These are phyloP conservation scores for Siderastrea radians DNA, from an alignment of 92 coral and sea anemone genomes.

Conservation along the genomic window DNA sequence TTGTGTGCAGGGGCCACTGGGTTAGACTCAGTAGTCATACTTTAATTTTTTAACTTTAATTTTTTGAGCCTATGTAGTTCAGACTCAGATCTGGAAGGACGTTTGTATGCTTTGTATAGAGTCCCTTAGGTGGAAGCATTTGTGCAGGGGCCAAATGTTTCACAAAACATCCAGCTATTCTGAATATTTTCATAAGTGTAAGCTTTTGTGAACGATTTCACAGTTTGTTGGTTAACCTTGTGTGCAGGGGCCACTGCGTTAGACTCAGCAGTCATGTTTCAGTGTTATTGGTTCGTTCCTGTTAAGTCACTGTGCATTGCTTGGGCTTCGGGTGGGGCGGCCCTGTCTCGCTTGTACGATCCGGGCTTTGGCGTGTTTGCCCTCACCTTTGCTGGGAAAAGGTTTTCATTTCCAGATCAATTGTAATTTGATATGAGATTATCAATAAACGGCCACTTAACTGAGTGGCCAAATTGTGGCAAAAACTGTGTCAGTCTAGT, in stretches of 20 bases:
- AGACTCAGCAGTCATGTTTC: neutral
- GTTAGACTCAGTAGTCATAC: neutral
- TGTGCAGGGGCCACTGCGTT: neutral
- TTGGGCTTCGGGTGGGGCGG: neutral
- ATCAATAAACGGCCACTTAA: too few species aligned
- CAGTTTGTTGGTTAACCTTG: neutral
- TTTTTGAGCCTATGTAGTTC: too few species aligned
- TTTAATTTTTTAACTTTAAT: too few species aligned
- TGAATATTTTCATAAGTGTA: too few species aligned
- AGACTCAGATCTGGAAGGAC: too few species aligned
- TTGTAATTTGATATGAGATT: too few species aligned
- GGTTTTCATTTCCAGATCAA: too few species aligned
- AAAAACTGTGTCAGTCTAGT: too few species aligned
- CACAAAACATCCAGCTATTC: neutral
- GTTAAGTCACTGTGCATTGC: neutral
- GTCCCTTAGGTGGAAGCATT: neutral
- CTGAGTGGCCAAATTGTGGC: too few species aligned
- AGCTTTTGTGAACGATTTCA: neutral
- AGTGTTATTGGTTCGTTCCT: neutral
- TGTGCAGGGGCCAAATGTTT: neutral
- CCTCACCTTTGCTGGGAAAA: too few species aligned
- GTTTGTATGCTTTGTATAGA: neutral
- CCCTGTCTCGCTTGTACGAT: neutral
- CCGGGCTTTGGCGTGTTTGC: too few species aligned
- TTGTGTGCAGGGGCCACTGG: neutral